Percentiles rank a stretch among this genome's conserved stretches.
Evolutionary conservation across 2,888 invertebrate genomes (phyloP).

Genomic region (Napeogenes inachia): DNA sequence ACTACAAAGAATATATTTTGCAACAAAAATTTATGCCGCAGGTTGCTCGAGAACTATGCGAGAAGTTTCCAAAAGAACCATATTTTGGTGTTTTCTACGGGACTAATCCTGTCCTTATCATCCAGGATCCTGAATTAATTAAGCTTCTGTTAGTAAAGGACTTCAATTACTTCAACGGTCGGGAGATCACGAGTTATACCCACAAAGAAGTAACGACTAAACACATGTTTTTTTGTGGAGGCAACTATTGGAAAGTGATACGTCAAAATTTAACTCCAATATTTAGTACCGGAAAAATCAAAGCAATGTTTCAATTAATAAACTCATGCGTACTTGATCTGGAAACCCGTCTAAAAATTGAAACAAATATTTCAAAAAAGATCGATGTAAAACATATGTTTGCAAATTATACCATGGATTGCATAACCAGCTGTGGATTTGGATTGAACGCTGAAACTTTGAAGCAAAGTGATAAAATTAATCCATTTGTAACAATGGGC

Average conservation of each 20-base stretch:
- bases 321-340: constrained; percentile 40
- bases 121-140: constrained; percentile 51
- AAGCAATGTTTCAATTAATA: constrained; percentile 58
- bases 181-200: constrained; percentile 45
- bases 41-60: constrained; percentile 43
- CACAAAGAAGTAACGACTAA: constrained; percentile 43
- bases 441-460: neutral
- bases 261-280: constrained; percentile 41
- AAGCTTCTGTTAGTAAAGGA: constrained; percentile 53
- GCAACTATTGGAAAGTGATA: constrained; percentile 50
- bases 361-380: constrained; percentile 24
- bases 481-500: neutral
- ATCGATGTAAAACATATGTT: constrained; percentile 42
- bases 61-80: constrained; percentile 39
- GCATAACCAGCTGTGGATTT: neutral
- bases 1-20: constrained; percentile 40
- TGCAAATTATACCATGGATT: constrained; percentile 40
- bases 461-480: neutral
- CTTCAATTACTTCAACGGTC: constrained; percentile 54
- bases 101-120: constrained; percentile 40
- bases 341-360: constrained; percentile 43
- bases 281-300: constrained; percentile 58
- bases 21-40: constrained; percentile 42
- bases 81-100: too few species aligned
- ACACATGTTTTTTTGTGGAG: constrained; percentile 48